phyloP scores from a whole-genome alignment of 64 coral and sea anemone genomes.

The Montipora sp. region DNA sequence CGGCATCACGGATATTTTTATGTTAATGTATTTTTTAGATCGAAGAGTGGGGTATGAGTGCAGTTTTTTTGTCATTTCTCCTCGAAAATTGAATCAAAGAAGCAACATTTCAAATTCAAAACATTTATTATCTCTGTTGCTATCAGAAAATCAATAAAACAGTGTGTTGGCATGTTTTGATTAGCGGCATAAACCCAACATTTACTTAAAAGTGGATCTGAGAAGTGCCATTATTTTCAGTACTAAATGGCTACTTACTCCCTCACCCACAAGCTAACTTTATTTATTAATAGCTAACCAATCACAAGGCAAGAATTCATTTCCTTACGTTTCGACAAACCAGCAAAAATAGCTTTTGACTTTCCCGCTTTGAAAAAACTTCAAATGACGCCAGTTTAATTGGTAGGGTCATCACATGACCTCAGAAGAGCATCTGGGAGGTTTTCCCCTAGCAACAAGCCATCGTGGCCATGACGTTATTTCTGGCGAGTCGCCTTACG shows the following conservation, averaged over 20 bases:
- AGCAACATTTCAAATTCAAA: not conserved
- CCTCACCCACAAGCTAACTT: not conserved
- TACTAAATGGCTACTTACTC: constrained; percentile 1
- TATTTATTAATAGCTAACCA: not conserved
- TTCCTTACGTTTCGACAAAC: not conserved
- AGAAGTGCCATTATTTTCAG: not conserved
- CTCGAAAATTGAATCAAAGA: not conserved
- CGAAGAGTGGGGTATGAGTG: not conserved
- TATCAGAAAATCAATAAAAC: not conserved
- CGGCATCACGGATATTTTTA: not conserved
- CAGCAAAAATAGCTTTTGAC: not conserved
- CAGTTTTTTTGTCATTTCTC: not conserved
- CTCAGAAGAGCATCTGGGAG: not conserved
- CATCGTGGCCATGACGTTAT: not conserved
- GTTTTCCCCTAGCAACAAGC: not conserved
- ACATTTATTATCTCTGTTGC: not conserved
- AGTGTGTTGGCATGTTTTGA: not conserved
- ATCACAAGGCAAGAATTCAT: not conserved
- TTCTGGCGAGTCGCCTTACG: too few species aligned
- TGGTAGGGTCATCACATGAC: not conserved
- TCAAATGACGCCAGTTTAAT: not conserved
- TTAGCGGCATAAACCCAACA: not conserved
- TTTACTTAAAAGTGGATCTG: not conserved
- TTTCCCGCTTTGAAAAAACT: not conserved
- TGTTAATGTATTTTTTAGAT: not conserved